A percentile compares a stretch with the other conserved stretches of the same genome.
Evolutionary conservation across 2,888 invertebrate species (phyloP).

Genomic region (Melikaiella ostensackeni): DNA sequence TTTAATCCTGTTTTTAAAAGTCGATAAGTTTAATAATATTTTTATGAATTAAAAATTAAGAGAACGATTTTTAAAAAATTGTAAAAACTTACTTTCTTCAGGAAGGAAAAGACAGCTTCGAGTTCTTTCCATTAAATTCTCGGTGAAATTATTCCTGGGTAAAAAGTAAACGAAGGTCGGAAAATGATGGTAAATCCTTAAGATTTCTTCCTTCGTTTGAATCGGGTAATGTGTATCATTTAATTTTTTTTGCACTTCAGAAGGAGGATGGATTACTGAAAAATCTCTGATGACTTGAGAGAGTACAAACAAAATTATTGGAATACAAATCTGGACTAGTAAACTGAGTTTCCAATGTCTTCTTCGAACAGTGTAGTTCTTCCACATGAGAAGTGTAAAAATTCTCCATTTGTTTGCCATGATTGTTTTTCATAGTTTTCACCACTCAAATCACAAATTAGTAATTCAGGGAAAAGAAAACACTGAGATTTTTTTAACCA

Average conservation of each 20-base stretch:
- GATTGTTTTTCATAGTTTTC: neutral
- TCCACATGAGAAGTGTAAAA: constrained; percentile 67
- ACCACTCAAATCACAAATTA: too few species aligned
- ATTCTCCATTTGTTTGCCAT: constrained; percentile 54
- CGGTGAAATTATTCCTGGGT: constrained; percentile 19
- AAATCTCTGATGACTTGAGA: constrained; percentile 65
- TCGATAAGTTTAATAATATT: neutral
- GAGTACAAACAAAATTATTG: constrained; percentile 65
- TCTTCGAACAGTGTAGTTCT: constrained; percentile 68
- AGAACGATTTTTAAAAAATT: neutral
- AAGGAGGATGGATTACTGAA: constrained; percentile 48
- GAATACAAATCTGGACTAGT: constrained; percentile 67
- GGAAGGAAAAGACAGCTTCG: neutral
- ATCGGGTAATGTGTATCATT: constrained; percentile 61
- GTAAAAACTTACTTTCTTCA: neutral
- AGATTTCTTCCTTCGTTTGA: constrained; percentile 47
- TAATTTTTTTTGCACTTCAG: neutral
- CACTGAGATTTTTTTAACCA: neutral
- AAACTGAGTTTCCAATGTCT: constrained; percentile 68
- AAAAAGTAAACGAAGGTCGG: neutral
- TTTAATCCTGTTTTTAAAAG: constrained; percentile 51
- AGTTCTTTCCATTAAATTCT: neutral
- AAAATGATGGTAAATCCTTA: neutral
- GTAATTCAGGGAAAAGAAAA: neutral
- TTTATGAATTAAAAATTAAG: too few species aligned